These are phyloP conservation scores for Formica exsecta DNA, from an alignment of 1,140 invertebrate species.

Conservation along the genomic window DNA sequence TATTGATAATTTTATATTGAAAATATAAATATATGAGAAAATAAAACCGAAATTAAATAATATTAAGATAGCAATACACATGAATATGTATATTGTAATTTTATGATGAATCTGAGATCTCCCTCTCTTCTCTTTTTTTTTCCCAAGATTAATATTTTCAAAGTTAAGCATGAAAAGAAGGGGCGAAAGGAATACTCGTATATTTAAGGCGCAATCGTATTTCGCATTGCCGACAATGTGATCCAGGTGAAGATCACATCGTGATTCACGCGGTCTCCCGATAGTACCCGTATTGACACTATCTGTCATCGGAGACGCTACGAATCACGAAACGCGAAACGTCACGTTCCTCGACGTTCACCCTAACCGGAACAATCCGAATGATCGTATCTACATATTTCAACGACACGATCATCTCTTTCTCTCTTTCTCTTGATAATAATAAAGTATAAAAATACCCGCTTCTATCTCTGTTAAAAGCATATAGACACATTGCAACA, in stretches of 20 bases:
- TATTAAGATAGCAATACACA: neutral
- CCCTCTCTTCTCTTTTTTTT: no score
- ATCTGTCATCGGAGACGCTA: constrained; percentile 75
- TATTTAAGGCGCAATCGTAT: constrained; percentile 13
- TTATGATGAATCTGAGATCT: neutral
- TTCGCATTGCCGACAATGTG: constrained; percentile 18
- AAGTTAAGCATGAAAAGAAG: neutral
- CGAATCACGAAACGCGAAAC: constrained; percentile 52
- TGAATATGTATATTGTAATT: neutral
- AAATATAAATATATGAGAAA: neutral
- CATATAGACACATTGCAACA: neutral
- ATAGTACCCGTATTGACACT: constrained; percentile 76
- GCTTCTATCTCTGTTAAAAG: neutral
- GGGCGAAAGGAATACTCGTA: constrained; percentile 10
- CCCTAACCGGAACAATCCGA: constrained; percentile 10
- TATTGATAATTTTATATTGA: constrained; percentile 12
- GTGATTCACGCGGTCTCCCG: constrained; percentile 56
- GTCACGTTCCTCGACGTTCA: constrained; percentile 51
- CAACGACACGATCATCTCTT: constrained; percentile 31
- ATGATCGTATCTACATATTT: constrained; percentile 67
- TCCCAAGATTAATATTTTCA: neutral
- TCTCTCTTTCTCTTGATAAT: neutral
- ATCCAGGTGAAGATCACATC: constrained; percentile 61
- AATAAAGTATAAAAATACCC: no score
- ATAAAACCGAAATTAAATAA: neutral